Conservation (phyloP, 2,113 vertebrate genomes). For the Eulacestoma nigropectus region DNA sequence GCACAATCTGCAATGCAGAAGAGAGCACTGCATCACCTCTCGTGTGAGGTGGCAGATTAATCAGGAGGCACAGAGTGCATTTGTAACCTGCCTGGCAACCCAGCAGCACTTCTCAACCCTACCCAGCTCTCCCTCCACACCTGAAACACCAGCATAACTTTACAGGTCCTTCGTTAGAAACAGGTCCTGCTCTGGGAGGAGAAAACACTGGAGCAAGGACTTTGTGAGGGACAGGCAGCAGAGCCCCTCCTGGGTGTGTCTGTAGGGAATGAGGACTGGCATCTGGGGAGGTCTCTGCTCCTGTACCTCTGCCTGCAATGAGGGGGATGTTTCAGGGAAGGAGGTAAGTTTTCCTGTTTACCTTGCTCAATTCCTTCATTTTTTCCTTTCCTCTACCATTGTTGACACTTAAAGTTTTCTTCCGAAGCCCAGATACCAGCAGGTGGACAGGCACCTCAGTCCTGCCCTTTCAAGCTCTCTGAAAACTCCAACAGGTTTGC, state of each 20-base stretch:
- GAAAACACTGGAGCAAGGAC: neutral
- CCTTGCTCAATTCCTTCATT: neutral
- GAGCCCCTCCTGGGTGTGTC: neutral
- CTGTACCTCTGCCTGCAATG: neutral
- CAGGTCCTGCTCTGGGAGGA: neutral
- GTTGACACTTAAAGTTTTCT: neutral
- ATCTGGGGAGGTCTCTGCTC: neutral
- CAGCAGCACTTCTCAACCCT: neutral
- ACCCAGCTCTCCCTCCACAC: neutral
- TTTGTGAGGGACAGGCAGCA: neutral
- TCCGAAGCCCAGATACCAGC: neutral
- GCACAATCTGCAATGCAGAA: conserved; percentile 59
- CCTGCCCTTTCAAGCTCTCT: neutral
- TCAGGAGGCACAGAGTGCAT: conserved; percentile 32
- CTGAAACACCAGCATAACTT: neutral
- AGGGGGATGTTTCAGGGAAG: neutral
- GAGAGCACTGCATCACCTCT: conserved; percentile 47
- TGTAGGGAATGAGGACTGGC: neutral
- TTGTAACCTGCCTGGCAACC: conserved; percentile 53
- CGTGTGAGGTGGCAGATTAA: neutral
- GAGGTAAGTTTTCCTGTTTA: neutral
- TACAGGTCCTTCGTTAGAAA: neutral
- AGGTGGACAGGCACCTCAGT: neutral
- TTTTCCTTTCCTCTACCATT: neutral
- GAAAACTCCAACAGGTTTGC: neutral